These are phyloP conservation scores for Holocentrus rufus DNA, from an alignment of 2,797 vertebrate genomes.

Conservation along the genomic window DNA sequence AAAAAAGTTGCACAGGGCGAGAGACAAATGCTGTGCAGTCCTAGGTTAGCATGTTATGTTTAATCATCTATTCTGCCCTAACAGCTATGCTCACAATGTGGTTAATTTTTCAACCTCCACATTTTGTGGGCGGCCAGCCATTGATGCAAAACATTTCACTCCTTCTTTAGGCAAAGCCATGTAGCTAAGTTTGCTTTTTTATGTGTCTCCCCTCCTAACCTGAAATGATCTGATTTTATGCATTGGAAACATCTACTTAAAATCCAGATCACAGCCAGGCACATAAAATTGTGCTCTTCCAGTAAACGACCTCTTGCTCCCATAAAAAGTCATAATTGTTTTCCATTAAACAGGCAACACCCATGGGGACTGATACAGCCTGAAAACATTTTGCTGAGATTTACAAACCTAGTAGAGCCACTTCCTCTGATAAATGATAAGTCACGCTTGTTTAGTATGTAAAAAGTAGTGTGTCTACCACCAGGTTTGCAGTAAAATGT, in stretches of 20 bases:
- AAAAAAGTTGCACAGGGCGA: background rate
- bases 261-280: background rate
- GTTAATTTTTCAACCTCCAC: slow-evolving; percentile 64
- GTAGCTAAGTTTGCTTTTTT: background rate
- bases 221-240: too few relatives aligned
- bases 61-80: slow-evolving; percentile 56
- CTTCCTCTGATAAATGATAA: background rate
- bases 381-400: background rate
- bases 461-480: background rate
- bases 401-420: background rate
- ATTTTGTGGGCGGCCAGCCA: background rate
- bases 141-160: slow-evolving; percentile 35
- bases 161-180: background rate
- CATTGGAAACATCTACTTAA: background rate
- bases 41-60: slow-evolving; percentile 18
- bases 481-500: background rate
- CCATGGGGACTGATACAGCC: background rate
- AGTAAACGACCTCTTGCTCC: slow-evolving; percentile 43
- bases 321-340: slow-evolving; percentile 49
- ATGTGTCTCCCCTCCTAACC: background rate
- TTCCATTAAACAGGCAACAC: slow-evolving; percentile 38
- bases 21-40: background rate
- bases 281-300: slow-evolving; percentile 13
- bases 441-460: background rate
- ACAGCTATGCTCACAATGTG: background rate